phyloP scores from a whole-genome alignment of 2,888 invertebrate species.

The Caenorhabditis japonica region DNA sequence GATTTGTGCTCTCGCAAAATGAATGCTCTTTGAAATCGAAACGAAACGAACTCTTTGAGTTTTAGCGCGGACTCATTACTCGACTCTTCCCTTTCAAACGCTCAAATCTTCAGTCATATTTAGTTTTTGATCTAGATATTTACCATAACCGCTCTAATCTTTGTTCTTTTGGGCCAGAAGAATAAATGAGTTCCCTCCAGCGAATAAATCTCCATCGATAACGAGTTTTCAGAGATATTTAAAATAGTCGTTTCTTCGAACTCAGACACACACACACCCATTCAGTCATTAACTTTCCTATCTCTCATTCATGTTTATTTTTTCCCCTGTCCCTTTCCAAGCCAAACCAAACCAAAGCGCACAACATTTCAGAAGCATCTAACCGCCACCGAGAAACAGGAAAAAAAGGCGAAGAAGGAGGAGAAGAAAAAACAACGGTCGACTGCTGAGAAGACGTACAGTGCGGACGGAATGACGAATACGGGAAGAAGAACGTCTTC shows the following conservation, averaged over 20 bases:
- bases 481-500: conserved; percentile 53
- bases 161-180: too few species aligned
- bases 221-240: too few species aligned
- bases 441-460: conserved; percentile 21
- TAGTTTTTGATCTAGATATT: too few species aligned
- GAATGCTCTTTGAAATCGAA: too few species aligned
- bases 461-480: conserved; percentile 42
- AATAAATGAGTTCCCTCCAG: conserved; percentile 16
- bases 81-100: not conserved
- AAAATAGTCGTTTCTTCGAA: too few species aligned
- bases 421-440: conserved; percentile 9
- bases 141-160: too few species aligned
- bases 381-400: conserved; percentile 28
- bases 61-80: not conserved
- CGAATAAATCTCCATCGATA: too few species aligned
- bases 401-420: conserved; percentile 26
- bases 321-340: conserved; percentile 6
- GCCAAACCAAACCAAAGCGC: not conserved
- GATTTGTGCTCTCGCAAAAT: conserved; percentile 13
- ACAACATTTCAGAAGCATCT: conserved; percentile 36
- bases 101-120: too few species aligned
- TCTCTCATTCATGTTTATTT: not conserved
- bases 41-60: too few species aligned
- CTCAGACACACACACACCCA: too few species aligned
- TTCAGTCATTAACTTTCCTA: too few species aligned